Evolutionary conservation across 2,797 vertebrate species (phyloP).

Genomic region (Erpetoichthys calabaricus): DNA sequence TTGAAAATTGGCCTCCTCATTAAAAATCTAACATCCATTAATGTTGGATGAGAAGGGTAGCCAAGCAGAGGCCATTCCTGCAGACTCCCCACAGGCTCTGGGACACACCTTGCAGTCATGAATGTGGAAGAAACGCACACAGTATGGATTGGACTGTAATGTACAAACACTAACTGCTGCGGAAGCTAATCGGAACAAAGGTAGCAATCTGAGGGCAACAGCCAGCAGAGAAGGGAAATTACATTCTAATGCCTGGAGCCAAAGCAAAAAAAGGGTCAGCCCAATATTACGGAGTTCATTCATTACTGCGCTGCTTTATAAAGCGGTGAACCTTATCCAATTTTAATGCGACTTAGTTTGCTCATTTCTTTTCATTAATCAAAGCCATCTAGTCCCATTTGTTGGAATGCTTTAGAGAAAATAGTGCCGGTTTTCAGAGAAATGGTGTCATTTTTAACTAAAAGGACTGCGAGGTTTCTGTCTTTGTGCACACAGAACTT

Average conservation of each 20-base stretch:
- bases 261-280: constrained; percentile 19
- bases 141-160: constrained; percentile 32
- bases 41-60: constrained; percentile 58
- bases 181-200: constrained; percentile 22
- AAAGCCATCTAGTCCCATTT: constrained; percentile 1
- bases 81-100: constrained; percentile 15
- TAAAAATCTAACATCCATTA: constrained; percentile 61
- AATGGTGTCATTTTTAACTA: too few relatives aligned
- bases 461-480: too few relatives aligned
- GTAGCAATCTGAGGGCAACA: constrained; percentile 21
- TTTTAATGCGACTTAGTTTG: constrained; percentile 4
- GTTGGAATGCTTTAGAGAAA: background rate
- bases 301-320: constrained; percentile 19
- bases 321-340: constrained; percentile 2
- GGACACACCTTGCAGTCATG: constrained; percentile 23
- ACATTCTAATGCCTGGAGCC: constrained; percentile 1
- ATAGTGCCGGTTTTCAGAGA: too few relatives aligned
- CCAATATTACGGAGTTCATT: constrained; percentile 17
- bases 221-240: constrained; percentile 8
- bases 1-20: constrained; percentile 46
- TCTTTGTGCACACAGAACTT: too few relatives aligned
- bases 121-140: constrained; percentile 20
- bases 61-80: constrained; percentile 20
- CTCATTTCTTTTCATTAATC: constrained; percentile 2
- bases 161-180: constrained; percentile 26